Conservation (phyloP, 1,140 invertebrate species). For the Aphaenogaster ashmeadi region DNA sequence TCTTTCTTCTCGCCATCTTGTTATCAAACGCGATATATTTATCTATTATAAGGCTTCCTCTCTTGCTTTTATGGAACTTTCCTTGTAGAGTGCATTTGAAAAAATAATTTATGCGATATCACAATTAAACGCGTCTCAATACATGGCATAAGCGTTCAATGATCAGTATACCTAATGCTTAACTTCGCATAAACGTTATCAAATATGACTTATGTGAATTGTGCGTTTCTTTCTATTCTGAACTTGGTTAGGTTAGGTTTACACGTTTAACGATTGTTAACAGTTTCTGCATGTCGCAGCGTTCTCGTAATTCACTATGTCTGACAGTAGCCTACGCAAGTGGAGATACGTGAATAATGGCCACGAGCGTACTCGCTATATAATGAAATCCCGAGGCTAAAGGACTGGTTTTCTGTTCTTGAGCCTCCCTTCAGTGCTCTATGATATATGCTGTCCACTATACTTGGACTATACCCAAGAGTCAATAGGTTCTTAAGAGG, state of each 20-base stretch:
- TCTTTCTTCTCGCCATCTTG: not conserved
- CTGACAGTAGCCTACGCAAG: constrained; percentile 76
- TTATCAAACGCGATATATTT: not conserved
- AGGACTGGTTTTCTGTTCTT: constrained; percentile 69
- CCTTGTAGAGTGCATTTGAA: not conserved
- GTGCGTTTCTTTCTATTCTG: constrained; percentile 24
- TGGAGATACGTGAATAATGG: constrained; percentile 77
- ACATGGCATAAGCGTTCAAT: not conserved
- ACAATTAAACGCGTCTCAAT: not conserved
- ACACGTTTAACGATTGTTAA: constrained; percentile 69
- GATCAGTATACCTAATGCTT: not conserved
- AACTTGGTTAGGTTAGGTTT: constrained; percentile 43
- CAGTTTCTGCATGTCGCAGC: constrained; percentile 56
- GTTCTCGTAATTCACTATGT: constrained; percentile 66
- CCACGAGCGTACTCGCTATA: constrained; percentile 62
- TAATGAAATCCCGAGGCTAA: constrained; percentile 78
- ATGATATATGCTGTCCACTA: constrained; percentile 60
- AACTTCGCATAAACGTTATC: not conserved
- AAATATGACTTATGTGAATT: constrained; percentile 22
- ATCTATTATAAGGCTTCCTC: not conserved
- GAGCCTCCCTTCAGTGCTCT: constrained; percentile 60
- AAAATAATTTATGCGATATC: not conserved
- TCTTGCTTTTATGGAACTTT: not conserved
- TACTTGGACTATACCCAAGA: constrained; percentile 68
- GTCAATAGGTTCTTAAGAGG: constrained; percentile 45